Percentiles rank a stretch among this genome's conserved stretches.
phyloP scores from a whole-genome alignment of 2,888 invertebrate species.

The Morpho deidamia region DNA sequence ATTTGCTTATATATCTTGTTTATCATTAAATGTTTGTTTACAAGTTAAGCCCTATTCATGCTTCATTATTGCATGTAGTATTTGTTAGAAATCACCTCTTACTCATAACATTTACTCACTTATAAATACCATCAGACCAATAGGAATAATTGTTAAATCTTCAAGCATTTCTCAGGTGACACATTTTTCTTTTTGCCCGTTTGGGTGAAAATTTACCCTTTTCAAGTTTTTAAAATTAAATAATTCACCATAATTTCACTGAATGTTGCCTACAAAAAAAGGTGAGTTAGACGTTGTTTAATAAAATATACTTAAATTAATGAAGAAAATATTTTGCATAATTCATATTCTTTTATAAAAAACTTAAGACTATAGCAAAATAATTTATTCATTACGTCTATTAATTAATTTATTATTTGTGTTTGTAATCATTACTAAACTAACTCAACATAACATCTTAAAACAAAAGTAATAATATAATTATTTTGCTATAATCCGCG shows the following conservation, averaged over 20 bases:
- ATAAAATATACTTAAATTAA: no score
- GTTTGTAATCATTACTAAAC: no score
- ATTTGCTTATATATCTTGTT: conserved; percentile 13
- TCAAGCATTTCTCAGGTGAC: conserved; percentile 83
- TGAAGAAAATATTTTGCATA: no score
- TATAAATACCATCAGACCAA: conserved; percentile 58
- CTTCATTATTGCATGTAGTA: conserved; percentile 55
- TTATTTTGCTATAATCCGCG: no score
- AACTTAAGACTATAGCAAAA: no score
- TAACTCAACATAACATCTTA: no score
- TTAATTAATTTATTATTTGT: no score
- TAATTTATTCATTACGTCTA: no score
- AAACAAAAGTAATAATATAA: no score
- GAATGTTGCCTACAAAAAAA: conserved; percentile 39
- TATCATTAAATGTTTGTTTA: conserved; percentile 45
- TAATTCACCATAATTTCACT: conserved; percentile 1
- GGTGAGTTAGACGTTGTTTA: conserved; percentile 49
- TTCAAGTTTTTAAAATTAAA: conserved; percentile 16
- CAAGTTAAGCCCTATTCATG: conserved; percentile 41
- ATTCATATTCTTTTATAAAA: no score
- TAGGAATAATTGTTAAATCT: conserved; percentile 62
- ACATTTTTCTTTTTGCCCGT: conserved; percentile 56
- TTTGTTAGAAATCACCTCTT: conserved; percentile 63
- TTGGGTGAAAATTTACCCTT: conserved; percentile 19
- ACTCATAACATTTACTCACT: conserved; percentile 55